phyloP scores from a whole-genome alignment of 2,888 invertebrate species.

The Cordilura impudica region DNA sequence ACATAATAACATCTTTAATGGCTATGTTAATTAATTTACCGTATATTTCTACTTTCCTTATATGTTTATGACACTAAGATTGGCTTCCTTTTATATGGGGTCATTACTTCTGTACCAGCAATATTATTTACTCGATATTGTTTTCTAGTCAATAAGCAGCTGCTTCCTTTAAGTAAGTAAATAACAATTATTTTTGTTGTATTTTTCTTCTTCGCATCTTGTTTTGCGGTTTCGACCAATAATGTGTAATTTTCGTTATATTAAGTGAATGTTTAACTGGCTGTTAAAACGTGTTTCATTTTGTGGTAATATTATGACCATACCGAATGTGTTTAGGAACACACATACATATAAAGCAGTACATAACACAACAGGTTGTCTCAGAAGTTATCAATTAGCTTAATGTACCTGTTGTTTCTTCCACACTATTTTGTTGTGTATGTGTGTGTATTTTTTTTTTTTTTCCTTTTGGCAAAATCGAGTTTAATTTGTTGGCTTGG shows the following conservation, averaged over 20 bases:
- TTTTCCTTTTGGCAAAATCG: neutral
- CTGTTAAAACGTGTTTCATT: conserved; percentile 4
- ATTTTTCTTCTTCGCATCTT: neutral
- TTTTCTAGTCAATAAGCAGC: neutral
- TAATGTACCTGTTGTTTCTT: conserved; percentile 15
- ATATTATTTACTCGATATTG: neutral
- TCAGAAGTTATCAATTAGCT: conserved; percentile 30
- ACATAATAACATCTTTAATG: too few relatives aligned
- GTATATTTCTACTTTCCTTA: too few relatives aligned
- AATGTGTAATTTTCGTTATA: neutral
- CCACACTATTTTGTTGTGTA: neutral
- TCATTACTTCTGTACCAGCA: too few relatives aligned
- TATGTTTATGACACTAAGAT: too few relatives aligned
- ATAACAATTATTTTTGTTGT: conserved; percentile 15
- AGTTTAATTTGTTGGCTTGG: neutral
- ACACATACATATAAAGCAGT: neutral
- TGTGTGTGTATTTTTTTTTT: neutral
- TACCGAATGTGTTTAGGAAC: neutral
- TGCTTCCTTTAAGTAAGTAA: neutral
- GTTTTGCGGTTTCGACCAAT: too few relatives aligned
- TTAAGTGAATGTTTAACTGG: conserved; percentile 11
- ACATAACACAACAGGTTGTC: conserved; percentile 25
- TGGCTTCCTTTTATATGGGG: too few relatives aligned
- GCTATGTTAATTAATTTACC: too few relatives aligned
- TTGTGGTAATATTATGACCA: conserved; percentile 21